Conservation (phyloP, 1,140 invertebrate species). For the Myzus persicae region DNA sequence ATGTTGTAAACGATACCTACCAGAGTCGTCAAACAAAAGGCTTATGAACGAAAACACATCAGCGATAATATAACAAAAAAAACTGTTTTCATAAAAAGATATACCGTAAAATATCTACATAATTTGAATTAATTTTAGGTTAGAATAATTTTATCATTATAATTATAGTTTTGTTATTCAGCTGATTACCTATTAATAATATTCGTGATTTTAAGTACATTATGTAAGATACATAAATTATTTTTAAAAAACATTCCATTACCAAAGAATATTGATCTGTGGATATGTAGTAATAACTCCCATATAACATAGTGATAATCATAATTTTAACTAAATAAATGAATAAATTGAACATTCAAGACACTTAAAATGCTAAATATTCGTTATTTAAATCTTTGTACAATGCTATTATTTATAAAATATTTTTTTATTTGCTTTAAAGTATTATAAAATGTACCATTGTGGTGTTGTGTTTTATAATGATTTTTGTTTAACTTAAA, state of each 20-base stretch:
- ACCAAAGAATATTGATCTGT: not conserved
- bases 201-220: not conserved
- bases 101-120: not conserved
- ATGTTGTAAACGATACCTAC: not conserved
- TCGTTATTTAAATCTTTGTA: not conserved
- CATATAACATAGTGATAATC: not conserved
- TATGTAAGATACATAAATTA: not conserved
- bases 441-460: not conserved
- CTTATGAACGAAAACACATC: not conserved
- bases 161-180: not conserved
- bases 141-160: not conserved
- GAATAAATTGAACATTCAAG: not conserved
- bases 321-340: not conserved
- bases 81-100: not conserved
- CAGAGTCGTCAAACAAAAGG: not conserved
- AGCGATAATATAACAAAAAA: not conserved
- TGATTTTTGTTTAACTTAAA: not conserved
- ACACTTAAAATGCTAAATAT: not conserved
- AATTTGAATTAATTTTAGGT: too few relatives aligned
- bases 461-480: not conserved
- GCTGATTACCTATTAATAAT: not conserved
- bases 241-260: not conserved
- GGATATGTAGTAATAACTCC: not conserved
- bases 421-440: not conserved
- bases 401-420: not conserved